Evolutionary conservation across 2,797 vertebrate species (phyloP).

Genomic region (Pangasius krempfi): DNA sequence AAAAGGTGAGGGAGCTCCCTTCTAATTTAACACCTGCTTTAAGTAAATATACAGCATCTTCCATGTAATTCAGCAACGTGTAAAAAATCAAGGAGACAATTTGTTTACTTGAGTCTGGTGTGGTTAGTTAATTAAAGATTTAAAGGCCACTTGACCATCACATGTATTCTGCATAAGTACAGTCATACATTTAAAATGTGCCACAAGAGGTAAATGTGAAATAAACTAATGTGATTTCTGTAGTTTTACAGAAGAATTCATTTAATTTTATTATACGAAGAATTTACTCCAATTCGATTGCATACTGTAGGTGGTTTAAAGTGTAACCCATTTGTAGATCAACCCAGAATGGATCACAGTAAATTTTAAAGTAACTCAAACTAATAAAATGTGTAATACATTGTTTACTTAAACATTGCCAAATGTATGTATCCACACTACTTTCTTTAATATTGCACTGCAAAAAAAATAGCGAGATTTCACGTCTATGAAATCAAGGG

Average conservation of each 20-base stretch:
- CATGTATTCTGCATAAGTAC: too few relatives aligned
- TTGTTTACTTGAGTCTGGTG: too few relatives aligned
- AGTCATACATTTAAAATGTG: neutral
- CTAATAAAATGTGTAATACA: neutral
- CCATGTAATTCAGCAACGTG: too few relatives aligned
- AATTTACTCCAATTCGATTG: neutral
- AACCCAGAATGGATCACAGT: neutral
- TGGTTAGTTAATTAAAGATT: neutral
- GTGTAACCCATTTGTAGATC: neutral
- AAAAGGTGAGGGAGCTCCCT: neutral
- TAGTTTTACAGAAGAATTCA: too few relatives aligned
- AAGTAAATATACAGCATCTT: neutral
- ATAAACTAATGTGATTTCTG: neutral
- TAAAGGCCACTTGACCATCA: conserved; percentile 7
- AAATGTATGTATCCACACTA: neutral
- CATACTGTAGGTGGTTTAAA: neutral
- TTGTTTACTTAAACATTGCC: neutral
- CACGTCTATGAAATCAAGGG: neutral
- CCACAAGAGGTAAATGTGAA: neutral
- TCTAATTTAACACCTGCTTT: neutral
- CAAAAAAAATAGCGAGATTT: neutral
- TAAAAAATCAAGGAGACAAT: too few relatives aligned
- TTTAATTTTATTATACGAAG: neutral
- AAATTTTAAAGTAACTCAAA: neutral
- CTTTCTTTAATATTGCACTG: neutral